Conservation (phyloP, 2,797 vertebrate genomes). For the Hydrocynus forskahlii region DNA sequence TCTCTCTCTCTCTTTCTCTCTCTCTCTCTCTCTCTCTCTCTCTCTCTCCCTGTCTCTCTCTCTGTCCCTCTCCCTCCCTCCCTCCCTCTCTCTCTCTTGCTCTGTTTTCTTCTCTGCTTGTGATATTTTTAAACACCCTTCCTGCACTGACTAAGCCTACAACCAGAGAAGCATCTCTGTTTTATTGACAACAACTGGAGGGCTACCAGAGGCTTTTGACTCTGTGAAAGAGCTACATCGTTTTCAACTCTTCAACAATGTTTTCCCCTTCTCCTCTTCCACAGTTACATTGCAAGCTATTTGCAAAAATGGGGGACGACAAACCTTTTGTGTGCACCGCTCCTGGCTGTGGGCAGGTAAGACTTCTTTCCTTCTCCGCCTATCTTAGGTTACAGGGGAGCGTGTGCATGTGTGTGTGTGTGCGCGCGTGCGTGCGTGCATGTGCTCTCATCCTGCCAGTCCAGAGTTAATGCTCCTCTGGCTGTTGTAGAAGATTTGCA, state of each 20-base stretch:
- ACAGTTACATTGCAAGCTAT: slow-evolving; percentile 83
- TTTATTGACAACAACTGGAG: slow-evolving; percentile 65
- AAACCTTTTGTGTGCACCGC: slow-evolving; percentile 96
- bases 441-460: slow-evolving; percentile 21
- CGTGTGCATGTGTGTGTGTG: slow-evolving; percentile 14
- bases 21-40: too few species aligned
- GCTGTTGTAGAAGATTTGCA: background rate
- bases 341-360: slow-evolving; percentile 97
- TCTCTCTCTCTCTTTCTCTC: too few species aligned
- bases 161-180: slow-evolving; percentile 73
- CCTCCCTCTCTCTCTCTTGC: too few species aligned
- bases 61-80: too few species aligned
- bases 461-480: slow-evolving; percentile 52
- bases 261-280: slow-evolving; percentile 79
- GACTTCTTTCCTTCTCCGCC: slow-evolving; percentile 59
- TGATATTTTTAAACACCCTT: slow-evolving; percentile 83
- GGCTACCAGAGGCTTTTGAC: slow-evolving; percentile 58
- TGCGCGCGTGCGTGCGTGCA: slow-evolving; percentile 15
- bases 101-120: slow-evolving; percentile 42
- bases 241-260: slow-evolving; percentile 68
- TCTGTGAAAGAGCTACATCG: slow-evolving; percentile 15
- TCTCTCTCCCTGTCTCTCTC: too few species aligned
- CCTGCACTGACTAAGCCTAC: slow-evolving; percentile 75
- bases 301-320: slow-evolving; percentile 97
- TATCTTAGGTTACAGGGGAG: slow-evolving; percentile 56